Evolutionary conservation across 2,113 vertebrate species (phyloP).

Genomic region (Osmerus mordax): DNA sequence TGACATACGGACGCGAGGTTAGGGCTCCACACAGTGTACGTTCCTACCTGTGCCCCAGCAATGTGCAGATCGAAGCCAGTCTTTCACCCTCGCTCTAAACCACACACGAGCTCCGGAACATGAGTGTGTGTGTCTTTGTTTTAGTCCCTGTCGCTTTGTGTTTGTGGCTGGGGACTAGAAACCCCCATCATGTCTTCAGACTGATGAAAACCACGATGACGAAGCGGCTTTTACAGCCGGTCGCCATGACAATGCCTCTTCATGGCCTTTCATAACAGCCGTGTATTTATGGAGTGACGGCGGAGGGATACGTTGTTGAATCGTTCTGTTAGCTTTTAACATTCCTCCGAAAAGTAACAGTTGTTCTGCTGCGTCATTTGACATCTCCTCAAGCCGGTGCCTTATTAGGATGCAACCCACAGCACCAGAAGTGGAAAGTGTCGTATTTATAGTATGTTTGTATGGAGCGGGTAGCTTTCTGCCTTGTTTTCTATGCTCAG

Average conservation of each 20-base stretch:
- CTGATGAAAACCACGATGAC: neutral
- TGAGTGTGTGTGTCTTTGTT: too few species aligned
- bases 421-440: neutral
- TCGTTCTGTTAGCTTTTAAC: conserved; percentile 11
- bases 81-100: too few species aligned
- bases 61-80: too few species aligned
- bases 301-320: conserved; percentile 8
- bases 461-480: neutral
- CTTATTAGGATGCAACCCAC: conserved; percentile 14
- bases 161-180: neutral
- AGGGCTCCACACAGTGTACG: neutral
- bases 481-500: conserved; percentile 7
- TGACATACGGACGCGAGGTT: neutral
- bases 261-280: conserved; percentile 7
- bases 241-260: conserved; percentile 11
- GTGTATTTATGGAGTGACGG: conserved; percentile 2
- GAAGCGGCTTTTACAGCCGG: neutral
- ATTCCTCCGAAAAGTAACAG: conserved; percentile 11
- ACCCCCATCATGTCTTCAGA: neutral
- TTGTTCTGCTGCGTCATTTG: neutral
- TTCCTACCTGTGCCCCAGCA: too few species aligned
- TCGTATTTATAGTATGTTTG: conserved; percentile 17
- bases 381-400: neutral
- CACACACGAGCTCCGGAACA: too few species aligned
- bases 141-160: too few species aligned